A percentile compares a stretch with the other conserved stretches of the same genome.
These are phyloP conservation scores for Agriopis leucophaearia DNA, from an alignment of 2,888 invertebrate genomes.

Conservation along the genomic window DNA sequence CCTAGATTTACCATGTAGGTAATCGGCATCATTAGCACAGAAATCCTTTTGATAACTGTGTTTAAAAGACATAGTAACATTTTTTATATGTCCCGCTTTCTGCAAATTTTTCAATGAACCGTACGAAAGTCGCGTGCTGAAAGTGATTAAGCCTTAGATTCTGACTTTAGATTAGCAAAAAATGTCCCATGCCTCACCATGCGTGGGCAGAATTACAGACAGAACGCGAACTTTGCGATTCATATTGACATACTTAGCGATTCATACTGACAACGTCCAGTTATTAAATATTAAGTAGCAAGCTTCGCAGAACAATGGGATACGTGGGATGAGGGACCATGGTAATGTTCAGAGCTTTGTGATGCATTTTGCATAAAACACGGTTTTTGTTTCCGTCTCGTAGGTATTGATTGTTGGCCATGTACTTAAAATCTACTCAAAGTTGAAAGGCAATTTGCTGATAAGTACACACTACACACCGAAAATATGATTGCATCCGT, in stretches of 20 bases:
- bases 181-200: slow-evolving; percentile 14
- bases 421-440: neutral
- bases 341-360: neutral
- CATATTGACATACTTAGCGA: slow-evolving; percentile 14
- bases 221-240: neutral
- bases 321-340: slow-evolving; percentile 1
- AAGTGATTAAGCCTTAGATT: slow-evolving; percentile 11
- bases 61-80: neutral
- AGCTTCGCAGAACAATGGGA: slow-evolving; percentile 7
- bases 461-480: no score
- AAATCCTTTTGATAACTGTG: neutral
- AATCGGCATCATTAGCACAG: neutral
- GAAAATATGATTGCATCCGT: no score
- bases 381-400: slow-evolving; percentile 5
- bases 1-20: neutral
- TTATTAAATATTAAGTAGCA: neutral
- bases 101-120: slow-evolving; percentile 2
- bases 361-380: slow-evolving; percentile 3
- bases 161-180: slow-evolving; percentile 14
- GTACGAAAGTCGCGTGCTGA: slow-evolving; percentile 3
- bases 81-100: neutral
- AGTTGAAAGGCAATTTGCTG: no score
- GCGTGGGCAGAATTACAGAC: slow-evolving; percentile 8
- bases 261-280: slow-evolving; percentile 6
- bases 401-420: slow-evolving; percentile 1